Conservation (phyloP, 2,797 vertebrate species). For the Premnoplex brunnescens region DNA sequence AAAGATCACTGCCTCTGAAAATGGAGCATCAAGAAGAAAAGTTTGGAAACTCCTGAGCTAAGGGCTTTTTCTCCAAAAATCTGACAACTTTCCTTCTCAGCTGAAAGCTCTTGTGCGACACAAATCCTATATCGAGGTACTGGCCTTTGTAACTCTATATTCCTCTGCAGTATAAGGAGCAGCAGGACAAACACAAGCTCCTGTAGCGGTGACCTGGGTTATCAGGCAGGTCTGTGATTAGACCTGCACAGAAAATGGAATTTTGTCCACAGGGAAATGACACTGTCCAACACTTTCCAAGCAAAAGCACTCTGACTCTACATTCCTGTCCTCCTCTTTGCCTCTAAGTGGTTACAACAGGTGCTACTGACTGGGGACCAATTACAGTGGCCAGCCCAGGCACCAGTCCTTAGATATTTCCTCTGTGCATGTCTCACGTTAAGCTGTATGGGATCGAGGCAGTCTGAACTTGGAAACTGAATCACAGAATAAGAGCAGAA, state of each 20-base stretch:
- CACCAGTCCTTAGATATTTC: not conserved
- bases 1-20: not conserved
- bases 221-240: conserved; percentile 40
- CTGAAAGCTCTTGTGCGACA: not conserved
- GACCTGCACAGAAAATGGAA: conserved; percentile 13
- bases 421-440: not conserved
- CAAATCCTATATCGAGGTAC: not conserved
- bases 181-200: conserved; percentile 26
- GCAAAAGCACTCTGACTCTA: not conserved
- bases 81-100: not conserved
- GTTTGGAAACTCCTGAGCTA: conserved; percentile 29
- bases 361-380: not conserved
- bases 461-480: not conserved
- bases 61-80: not conserved
- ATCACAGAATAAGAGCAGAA: not conserved
- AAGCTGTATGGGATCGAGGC: not conserved
- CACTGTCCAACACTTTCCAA: not conserved
- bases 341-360: not conserved
- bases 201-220: conserved; percentile 12
- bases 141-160: conserved; percentile 11
- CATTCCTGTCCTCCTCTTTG: not conserved
- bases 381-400: not conserved
- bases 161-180: not conserved
- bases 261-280: not conserved
- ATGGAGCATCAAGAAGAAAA: conserved; percentile 2